Base-by-base conservation (phyloP, 2,888 invertebrate species). In the Copidosoma aretas region DNA sequence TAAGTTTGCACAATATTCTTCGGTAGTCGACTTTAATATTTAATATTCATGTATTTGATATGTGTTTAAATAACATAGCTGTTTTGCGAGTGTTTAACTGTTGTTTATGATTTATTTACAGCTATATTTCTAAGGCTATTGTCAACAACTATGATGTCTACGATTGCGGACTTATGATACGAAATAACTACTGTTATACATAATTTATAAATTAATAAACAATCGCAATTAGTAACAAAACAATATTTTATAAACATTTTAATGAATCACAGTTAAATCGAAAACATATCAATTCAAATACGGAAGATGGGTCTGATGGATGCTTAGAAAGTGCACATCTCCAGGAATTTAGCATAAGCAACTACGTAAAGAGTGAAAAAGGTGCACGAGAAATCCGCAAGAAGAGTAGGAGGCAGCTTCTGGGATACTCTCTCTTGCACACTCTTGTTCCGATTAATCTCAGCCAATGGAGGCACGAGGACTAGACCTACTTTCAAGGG, bases 401-500 rank as follows among this genome's bases (percentile, higher is more conserved):
- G 41, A 59, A 60, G 57, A 66, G 53, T 62, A 56, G 67, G 43
- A 61, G 64, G 62, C 39, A 39, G 51, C 43, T 51, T 3, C 14
- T 49, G 32, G 49, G 71, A 59, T 58, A 68, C 56, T 51, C 22
- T 43, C 41, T 14, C 46, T 22, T 39, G 17, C 8, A 32, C 32
- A 32, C 32, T 32, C 32, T 64, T 61, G 67, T 4, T 69, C 70
- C 65, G 75, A 76, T 78, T 80, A 53, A 46, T 39, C 65, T 24
- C 56, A 64, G 53, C 80, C 80, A 80, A 81, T 81, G 63, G 60
- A 22, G 41, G 19, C 39, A 24, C 59, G 63, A 63, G 72, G 60
- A 52, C 63, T 64, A 69, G 78, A 70, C 78, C 79, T 72, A 79
- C 79, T 80, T 79, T 24, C 43, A 68, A 43, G 68, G 53, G 67